Evolutionary conservation across 1,140 invertebrate species (phyloP).

Genomic region (Charaxes varanes): DNA sequence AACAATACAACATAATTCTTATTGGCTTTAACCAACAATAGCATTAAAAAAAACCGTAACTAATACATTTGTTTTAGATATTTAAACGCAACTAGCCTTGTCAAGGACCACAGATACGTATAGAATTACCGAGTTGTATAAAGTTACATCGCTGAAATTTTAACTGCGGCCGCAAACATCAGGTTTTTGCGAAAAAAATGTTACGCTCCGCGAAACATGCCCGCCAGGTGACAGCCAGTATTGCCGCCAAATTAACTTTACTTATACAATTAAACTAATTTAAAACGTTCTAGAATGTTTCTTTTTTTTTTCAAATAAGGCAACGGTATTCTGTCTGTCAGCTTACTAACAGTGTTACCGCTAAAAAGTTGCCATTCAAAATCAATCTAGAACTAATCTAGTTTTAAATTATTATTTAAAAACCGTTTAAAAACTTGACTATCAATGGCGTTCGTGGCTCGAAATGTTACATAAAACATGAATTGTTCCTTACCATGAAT

Average conservation of each 20-base stretch:
- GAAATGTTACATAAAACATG: constrained; percentile 17
- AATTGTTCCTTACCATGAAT: constrained; percentile 34
- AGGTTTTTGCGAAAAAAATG: constrained; percentile 53
- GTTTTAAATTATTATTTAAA: too few species aligned
- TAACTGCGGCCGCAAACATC: constrained; percentile 43
- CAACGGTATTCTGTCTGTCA: too few species aligned
- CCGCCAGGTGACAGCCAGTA: constrained; percentile 41
- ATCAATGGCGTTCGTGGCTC: constrained; percentile 9
- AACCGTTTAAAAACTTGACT: constrained; percentile 7
- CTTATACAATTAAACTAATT: constrained; percentile 10
- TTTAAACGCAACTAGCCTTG: neutral
- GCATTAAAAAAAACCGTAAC: too few species aligned
- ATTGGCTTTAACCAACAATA: too few species aligned
- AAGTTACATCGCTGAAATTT: constrained; percentile 57
- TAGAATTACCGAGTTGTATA: constrained; percentile 34
- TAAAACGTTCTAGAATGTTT: constrained; percentile 5
- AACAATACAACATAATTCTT: too few species aligned
- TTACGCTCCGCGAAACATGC: constrained; percentile 56
- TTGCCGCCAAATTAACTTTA: constrained; percentile 13
- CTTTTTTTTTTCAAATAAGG: too few species aligned
- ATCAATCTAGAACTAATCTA: too few species aligned
- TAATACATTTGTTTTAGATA: neutral
- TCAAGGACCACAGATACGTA: constrained; percentile 11
- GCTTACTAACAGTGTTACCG: too few species aligned
- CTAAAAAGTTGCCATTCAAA: too few species aligned